Evolutionary conservation across 2,888 invertebrate species (phyloP).

Genomic region (Cosmia trapezina): DNA sequence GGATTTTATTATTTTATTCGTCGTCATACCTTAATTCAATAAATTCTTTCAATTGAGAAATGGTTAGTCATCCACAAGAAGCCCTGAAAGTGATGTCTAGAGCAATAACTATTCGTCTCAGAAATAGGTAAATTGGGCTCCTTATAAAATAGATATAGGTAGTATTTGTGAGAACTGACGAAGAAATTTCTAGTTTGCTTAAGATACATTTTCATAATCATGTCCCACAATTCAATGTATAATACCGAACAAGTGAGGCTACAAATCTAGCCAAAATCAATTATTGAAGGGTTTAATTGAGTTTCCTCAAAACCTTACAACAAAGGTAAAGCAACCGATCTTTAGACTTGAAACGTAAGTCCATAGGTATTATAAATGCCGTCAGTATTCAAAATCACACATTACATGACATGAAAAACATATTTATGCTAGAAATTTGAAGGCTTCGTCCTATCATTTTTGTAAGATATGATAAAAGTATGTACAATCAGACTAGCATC

Average conservation of each 20-base stretch:
- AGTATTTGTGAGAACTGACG: slow-evolving; percentile 4
- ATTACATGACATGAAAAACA: no score
- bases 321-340: slow-evolving; percentile 15
- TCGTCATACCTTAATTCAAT: not conserved
- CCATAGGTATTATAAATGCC: not conserved
- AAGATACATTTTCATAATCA: slow-evolving; percentile 19
- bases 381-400: not conserved
- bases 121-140: not conserved
- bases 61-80: not conserved
- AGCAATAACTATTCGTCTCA: not conserved
- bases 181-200: slow-evolving; percentile 16
- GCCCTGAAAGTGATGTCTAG: not conserved
- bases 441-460: not conserved
- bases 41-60: not conserved
- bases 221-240: slow-evolving; percentile 23
- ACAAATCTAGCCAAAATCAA: slow-evolving; percentile 28
- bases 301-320: slow-evolving; percentile 58
- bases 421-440: not conserved
- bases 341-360: not conserved
- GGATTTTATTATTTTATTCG: not conserved
- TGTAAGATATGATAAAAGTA: not conserved
- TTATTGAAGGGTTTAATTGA: slow-evolving; percentile 53
- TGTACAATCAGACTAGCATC: not conserved
- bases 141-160: not conserved
- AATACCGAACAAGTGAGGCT: slow-evolving; percentile 39